phyloP scores from a whole-genome alignment of 2,113 vertebrate genomes.

The Periophthalmus modestus region DNA sequence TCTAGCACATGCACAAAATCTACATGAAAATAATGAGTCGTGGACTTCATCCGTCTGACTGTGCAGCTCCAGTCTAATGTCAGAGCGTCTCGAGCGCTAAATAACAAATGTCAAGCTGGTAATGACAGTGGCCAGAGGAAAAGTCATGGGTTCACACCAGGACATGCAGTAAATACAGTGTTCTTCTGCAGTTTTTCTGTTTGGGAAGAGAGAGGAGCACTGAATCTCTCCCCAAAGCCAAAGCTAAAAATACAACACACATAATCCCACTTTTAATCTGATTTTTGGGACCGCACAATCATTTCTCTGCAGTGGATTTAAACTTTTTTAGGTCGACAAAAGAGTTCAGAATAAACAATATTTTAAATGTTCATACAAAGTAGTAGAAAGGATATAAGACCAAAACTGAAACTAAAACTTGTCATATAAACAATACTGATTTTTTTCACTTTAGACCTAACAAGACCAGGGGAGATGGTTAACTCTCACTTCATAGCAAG shows the following conservation, averaged over 20 bases:
- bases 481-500: background rate
- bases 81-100: slow-evolving; percentile 6
- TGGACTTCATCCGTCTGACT: background rate
- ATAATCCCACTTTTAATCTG: slow-evolving; percentile 7
- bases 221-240: background rate
- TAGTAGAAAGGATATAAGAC: background rate
- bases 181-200: slow-evolving; percentile 2
- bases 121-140: slow-evolving; percentile 18
- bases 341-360: background rate
- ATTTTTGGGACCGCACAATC: background rate
- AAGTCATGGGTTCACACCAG: slow-evolving; percentile 11
- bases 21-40: background rate
- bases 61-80: background rate
- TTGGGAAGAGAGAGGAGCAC: background rate
- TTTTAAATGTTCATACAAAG: background rate
- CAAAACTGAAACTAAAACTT: background rate
- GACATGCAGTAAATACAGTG: slow-evolving; percentile 1
- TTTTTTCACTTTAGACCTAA: no score
- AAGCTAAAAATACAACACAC: slow-evolving; percentile 12
- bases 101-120: slow-evolving; percentile 11
- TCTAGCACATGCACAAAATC: background rate
- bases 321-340: background rate
- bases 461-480: background rate
- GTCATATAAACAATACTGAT: no score
- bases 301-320: background rate